A percentile compares a stretch with the other conserved stretches of the same genome.
phyloP scores from a whole-genome alignment of 1,140 invertebrate species.

The Coelopa frigida region DNA sequence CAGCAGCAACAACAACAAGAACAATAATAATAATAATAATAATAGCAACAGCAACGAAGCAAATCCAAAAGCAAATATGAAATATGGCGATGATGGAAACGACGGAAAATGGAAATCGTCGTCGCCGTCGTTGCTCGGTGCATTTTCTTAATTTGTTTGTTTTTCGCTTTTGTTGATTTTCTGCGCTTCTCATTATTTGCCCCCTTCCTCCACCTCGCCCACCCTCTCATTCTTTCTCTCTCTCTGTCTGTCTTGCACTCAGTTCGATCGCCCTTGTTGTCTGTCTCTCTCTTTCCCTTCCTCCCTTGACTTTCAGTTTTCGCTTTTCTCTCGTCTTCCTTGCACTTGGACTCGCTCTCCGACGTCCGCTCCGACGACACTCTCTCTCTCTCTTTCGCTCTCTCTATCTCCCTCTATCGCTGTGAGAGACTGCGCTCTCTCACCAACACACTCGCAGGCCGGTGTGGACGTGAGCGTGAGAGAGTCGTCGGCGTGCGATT shows the following conservation, averaged over 20 bases:
- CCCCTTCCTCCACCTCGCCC: constrained; percentile 9
- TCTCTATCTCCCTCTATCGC: not conserved
- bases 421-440: too few species aligned
- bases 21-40: not conserved
- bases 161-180: constrained; percentile 20
- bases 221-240: constrained; percentile 10
- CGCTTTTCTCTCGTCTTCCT: not conserved
- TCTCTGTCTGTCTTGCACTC: not conserved
- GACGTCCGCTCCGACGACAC: not conserved
- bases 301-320: constrained; percentile 13
- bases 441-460: too few species aligned
- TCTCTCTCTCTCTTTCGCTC: not conserved
- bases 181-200: constrained; percentile 11
- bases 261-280: constrained; percentile 9
- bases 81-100: not conserved
- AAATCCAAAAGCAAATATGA: not conserved
- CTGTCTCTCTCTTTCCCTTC: constrained; percentile 16
- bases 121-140: too few species aligned
- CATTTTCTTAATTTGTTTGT: constrained; percentile 1
- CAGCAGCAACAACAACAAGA: not conserved
- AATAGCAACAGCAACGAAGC: not conserved
- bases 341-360: not conserved
- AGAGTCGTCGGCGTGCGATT: too few species aligned
- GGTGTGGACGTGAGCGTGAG: too few species aligned
- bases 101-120: too few species aligned